Evolutionary conservation across 2,888 invertebrate genomes (phyloP).

Genomic region (Orgyia antiqua): DNA sequence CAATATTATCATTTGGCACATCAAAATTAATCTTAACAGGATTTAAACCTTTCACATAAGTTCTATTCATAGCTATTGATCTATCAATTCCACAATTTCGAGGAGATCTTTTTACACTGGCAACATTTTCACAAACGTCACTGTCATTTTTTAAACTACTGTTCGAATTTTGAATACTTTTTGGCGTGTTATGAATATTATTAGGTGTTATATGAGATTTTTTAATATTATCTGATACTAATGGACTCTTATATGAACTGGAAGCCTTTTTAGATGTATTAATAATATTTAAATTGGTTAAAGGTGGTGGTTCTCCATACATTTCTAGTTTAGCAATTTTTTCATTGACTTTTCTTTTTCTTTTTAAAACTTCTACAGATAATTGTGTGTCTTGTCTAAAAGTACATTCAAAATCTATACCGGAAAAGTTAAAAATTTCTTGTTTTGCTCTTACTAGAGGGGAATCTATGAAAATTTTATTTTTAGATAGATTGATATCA

Average conservation of each 20-base stretch:
- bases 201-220: constrained; percentile 2
- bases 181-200: neutral
- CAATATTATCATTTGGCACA: constrained; percentile 28
- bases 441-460: constrained; percentile 31
- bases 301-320: constrained; percentile 75
- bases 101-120: constrained; percentile 25
- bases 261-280: constrained; percentile 52
- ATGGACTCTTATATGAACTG: constrained; percentile 58
- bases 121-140: constrained; percentile 29
- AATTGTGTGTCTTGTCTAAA: constrained; percentile 52
- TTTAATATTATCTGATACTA: constrained; percentile 28
- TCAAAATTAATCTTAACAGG: constrained; percentile 38
- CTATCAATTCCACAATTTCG: constrained; percentile 30
- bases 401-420: constrained; percentile 66
- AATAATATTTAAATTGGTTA: constrained; percentile 67
- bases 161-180: neutral
- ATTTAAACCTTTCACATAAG: constrained; percentile 42
- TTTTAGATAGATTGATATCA: constrained; percentile 43
- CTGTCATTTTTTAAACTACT: constrained; percentile 12
- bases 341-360: constrained; percentile 50
- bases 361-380: constrained; percentile 39
- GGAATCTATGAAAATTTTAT: constrained; percentile 51
- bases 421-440: constrained; percentile 51
- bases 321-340: constrained; percentile 70
- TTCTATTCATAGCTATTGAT: constrained; percentile 43